Evolutionary conservation across 2,113 vertebrate genomes (phyloP).

Genomic region (Excalfactoria chinensis): DNA sequence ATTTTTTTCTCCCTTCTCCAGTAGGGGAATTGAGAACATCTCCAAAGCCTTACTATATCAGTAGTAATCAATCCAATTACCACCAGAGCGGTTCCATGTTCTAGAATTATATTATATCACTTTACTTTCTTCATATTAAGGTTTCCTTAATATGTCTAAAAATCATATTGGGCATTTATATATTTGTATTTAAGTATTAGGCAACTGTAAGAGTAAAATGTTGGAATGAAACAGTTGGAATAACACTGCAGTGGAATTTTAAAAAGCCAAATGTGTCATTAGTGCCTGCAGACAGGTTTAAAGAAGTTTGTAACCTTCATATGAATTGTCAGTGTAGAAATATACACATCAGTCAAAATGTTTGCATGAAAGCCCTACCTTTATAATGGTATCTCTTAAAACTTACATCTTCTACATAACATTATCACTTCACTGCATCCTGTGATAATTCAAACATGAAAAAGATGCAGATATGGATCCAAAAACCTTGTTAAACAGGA

Average conservation of each 20-base stretch:
- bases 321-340: background rate
- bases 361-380: background rate
- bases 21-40: background rate
- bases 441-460: too few relatives aligned
- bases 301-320: background rate
- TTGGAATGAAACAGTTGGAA: background rate
- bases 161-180: background rate
- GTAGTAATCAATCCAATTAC: background rate
- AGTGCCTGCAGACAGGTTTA: background rate
- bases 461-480: rapidly evolving
- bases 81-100: background rate
- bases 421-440: background rate
- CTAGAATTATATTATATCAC: background rate
- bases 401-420: background rate
- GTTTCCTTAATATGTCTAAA: background rate
- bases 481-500: background rate
- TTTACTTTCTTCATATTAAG: background rate
- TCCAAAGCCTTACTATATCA: background rate
- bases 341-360: background rate
- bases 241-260: background rate
- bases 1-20: background rate
- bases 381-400: background rate
- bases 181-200: background rate
- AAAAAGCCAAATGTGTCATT: background rate
- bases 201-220: background rate